phyloP scores from a whole-genome alignment of 2,888 invertebrate genomes.

The Hydroisotoma schaefferi region DNA sequence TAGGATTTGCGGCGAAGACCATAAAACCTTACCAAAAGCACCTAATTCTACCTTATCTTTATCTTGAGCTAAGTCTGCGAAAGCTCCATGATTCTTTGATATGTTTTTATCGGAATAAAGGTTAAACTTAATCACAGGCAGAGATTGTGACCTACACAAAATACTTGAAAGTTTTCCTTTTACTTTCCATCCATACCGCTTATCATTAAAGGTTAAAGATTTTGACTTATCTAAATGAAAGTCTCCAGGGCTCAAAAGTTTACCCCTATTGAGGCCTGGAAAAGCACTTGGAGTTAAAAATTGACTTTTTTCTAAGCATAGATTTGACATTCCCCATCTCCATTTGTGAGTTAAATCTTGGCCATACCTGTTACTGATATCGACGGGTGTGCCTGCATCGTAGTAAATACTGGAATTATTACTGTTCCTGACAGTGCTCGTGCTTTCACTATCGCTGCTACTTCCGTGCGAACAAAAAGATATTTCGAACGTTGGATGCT shows the following conservation, averaged over 20 bases:
- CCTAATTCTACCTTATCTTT: conserved; percentile 3
- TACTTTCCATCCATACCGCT: conserved; percentile 18
- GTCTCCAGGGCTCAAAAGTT: conserved; percentile 2
- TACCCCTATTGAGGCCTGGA: background rate
- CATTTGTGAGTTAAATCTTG: conserved; percentile 18
- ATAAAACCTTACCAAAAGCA: conserved; percentile 22
- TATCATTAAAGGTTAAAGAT: conserved; percentile 24
- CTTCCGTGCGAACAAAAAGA: conserved; percentile 19
- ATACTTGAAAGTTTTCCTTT: conserved; percentile 20
- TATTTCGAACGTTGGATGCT: conserved; percentile 12
- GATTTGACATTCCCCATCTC: conserved; percentile 28
- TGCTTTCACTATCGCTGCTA: background rate
- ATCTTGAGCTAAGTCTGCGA: background rate
- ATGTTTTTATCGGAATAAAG: background rate
- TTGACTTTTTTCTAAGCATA: conserved; percentile 21
- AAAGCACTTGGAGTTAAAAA: background rate
- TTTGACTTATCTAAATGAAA: conserved; percentile 7
- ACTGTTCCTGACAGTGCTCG: conserved; percentile 9
- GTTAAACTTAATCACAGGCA: conserved; percentile 25
- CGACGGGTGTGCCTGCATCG: conserved; percentile 1
- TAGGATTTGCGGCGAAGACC: no score
- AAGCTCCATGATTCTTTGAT: background rate
- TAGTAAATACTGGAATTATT: no score
- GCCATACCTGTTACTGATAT: conserved; percentile 1
- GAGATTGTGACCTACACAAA: conserved; percentile 24